phyloP scores from a whole-genome alignment of 2,797 vertebrate genomes.

The Gallinago nigripennis region DNA sequence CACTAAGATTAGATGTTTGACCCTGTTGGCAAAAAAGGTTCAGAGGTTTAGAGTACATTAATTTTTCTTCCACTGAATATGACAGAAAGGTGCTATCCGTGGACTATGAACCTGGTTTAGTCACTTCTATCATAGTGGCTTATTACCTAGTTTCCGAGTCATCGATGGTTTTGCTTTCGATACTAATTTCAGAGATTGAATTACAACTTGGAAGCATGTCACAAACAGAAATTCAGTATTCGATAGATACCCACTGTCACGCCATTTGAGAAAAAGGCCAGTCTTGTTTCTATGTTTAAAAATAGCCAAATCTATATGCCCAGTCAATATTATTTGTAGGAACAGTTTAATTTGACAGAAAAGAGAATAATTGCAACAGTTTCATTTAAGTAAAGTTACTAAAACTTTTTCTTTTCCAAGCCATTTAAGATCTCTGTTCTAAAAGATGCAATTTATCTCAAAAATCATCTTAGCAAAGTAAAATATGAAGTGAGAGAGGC shows the following conservation, averaged over 20 bases:
- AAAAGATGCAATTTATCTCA: background rate
- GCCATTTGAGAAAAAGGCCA: background rate
- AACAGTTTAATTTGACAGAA: background rate
- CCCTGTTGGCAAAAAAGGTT: constrained; percentile 77
- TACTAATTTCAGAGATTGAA: background rate
- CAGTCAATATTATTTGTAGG: background rate
- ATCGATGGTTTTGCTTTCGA: background rate
- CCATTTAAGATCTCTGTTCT: background rate
- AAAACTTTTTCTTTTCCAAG: background rate
- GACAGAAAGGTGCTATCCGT: background rate
- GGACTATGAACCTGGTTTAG: background rate
- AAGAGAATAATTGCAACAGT: background rate
- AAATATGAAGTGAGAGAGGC: background rate
- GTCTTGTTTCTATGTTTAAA: background rate
- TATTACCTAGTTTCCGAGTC: background rate
- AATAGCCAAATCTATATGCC: background rate
- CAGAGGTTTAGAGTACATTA: background rate
- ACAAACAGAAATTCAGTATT: background rate
- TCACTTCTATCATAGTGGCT: background rate
- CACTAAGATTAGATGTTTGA: constrained; percentile 91
- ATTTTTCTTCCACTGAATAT: background rate
- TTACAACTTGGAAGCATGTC: background rate
- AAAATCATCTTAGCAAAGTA: background rate
- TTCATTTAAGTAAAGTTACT: background rate
- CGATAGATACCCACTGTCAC: background rate